Percentiles rank a stretch among this genome's conserved stretches.
Conservation (phyloP, 2,888 invertebrate genomes). For the Mylabris sibirica region DNA sequence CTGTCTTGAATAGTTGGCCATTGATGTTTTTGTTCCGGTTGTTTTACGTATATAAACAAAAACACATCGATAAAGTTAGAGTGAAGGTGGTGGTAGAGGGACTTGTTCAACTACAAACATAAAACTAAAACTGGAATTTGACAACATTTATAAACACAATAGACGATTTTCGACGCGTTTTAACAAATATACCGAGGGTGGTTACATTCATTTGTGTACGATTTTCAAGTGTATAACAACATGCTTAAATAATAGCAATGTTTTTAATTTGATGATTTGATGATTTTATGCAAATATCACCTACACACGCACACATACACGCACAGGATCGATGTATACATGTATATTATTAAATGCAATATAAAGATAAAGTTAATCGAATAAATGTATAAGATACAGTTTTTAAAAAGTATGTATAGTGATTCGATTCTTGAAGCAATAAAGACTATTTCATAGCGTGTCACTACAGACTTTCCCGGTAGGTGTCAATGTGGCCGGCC, state of each 20-base stretch:
- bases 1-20: neutral
- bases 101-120: neutral
- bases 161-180: neutral
- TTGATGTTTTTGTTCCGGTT: neutral
- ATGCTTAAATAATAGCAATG: conserved; percentile 38
- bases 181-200: conserved; percentile 21
- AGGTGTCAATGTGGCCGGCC: conserved; percentile 56
- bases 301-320: conserved; percentile 35
- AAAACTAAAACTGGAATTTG: neutral
- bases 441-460: conserved; percentile 61
- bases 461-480: conserved; percentile 61
- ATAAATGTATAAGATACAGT: conserved; percentile 49
- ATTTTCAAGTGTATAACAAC: conserved; percentile 1
- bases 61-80: conserved; percentile 5
- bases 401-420: conserved; percentile 46
- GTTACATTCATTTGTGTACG: conserved; percentile 43
- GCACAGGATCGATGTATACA: conserved; percentile 31
- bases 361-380: conserved; percentile 49
- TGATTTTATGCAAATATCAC: conserved; percentile 52
- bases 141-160: conserved; percentile 2
- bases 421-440: conserved; percentile 59
- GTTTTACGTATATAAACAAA: neutral
- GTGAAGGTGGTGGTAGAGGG: neutral
- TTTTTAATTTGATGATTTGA: conserved; percentile 45
- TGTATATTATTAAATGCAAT: conserved; percentile 25